Base-by-base conservation (phyloP, 2,888 invertebrate species). In the Stramonita haemastoma region DNA sequence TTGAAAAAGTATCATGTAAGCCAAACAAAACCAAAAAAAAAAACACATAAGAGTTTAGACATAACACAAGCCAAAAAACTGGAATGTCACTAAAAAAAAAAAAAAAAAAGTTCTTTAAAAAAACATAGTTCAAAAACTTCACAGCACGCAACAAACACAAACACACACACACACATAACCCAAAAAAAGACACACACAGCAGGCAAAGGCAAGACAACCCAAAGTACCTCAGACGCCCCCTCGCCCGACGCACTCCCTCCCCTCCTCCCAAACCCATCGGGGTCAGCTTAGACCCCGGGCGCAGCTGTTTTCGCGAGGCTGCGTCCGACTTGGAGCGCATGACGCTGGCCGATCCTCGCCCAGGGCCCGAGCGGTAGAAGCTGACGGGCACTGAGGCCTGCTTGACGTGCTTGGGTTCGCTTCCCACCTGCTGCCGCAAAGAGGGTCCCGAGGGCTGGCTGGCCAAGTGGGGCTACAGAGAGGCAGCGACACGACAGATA, bases 341-440 rank as follows among this genome's bases (percentile, higher is more conserved):
- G 88, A 94, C 93, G 81, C 91, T 91, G 57, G 90, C 91, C 36
- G 87, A 87, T 60, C 89, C 89, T 60, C 89, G 84, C 29, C 90
- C 89, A 85, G 92, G 91, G 29, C 79, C 87, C n/a, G 92, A 90
- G 73, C 91, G 91, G 89, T 92, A 93, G 89, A 94, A 90, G 57
- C 92, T 89, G 57, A 93, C 94, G 26, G 95, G 94, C 90, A 94
- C 93, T 1, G 95, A 95, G 88, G 94, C 94, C 90, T 94, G 93
- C 91, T 95, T 94, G 87, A 91, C 89, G 91, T 94, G 95, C 60
- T 87, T 89, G 32, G 32, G 32, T 22, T 22, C n/a, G 73, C n/a
- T 46, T 36, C 81, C 46, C 22, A 19, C 73, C 70, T 26, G 70
- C 36, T 19, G 70, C 26, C 57, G 36, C 17, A 36, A 56, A 56